Percentiles rank a stretch among this genome's conserved stretches.
Evolutionary conservation across 2,797 vertebrate genomes (phyloP).

Genomic region (Myiothlypis coronata): DNA sequence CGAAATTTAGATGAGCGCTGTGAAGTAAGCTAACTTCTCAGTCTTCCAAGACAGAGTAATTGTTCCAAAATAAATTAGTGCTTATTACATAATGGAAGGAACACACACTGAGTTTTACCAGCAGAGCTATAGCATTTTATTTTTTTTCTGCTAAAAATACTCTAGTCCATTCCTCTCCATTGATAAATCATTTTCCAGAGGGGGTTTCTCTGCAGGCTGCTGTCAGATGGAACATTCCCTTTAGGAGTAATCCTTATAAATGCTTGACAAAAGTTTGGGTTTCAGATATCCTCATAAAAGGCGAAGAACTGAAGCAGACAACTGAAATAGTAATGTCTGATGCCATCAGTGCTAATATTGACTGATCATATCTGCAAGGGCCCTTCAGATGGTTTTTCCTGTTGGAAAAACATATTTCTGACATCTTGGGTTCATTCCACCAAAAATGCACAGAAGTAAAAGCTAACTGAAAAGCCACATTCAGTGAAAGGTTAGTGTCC

Average conservation of each 20-base stretch:
- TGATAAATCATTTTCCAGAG: neutral
- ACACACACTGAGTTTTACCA: neutral
- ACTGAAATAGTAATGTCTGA: neutral
- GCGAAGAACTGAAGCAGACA: neutral
- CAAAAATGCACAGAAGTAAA: neutral
- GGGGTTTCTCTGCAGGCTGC: neutral
- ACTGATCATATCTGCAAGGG: neutral
- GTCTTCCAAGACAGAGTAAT: neutral
- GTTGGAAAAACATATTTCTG: neutral
- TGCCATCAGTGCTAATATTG: neutral
- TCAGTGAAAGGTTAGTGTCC: neutral
- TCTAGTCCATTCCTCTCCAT: neutral
- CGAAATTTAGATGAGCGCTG: neutral
- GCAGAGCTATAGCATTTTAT: neutral
- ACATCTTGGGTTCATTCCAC: neutral
- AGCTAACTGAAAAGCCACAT: neutral
- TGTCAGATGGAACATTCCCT: neutral
- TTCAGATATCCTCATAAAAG: neutral
- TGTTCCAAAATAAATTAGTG: conserved; percentile 4
- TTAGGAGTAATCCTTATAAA: neutral
- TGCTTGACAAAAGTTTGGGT: neutral
- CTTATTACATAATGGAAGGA: neutral
- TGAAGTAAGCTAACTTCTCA: neutral
- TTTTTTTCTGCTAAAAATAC: neutral
- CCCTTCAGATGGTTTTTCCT: neutral